Conservation (phyloP, 2,113 vertebrate genomes). For the Microtus montanus region DNA sequence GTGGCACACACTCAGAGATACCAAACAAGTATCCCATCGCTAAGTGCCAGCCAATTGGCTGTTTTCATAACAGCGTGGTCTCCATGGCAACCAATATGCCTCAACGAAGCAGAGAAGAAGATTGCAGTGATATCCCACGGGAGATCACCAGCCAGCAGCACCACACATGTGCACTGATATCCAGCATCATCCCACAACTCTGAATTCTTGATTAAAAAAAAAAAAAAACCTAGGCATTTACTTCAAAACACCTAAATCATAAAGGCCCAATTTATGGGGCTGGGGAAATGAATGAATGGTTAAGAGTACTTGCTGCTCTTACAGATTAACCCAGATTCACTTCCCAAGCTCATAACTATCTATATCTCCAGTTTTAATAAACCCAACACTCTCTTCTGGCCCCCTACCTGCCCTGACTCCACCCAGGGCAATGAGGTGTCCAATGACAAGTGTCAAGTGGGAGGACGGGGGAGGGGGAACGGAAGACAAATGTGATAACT, state of each 20-base stretch:
- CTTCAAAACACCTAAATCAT: background rate
- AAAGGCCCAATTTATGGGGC: background rate
- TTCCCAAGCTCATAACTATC: background rate
- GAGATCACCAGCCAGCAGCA: background rate
- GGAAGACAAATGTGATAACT: too few species aligned
- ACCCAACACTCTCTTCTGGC: background rate
- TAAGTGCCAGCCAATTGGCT: background rate
- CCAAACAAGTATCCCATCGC: background rate
- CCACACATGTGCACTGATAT: rapidly evolving
- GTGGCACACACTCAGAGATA: background rate
- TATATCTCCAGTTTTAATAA: background rate
- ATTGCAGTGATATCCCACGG: rapidly evolving
- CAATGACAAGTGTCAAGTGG: background rate
- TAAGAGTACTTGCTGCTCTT: background rate
- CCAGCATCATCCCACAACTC: background rate
- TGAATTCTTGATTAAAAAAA: background rate
- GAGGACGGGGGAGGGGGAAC: background rate
- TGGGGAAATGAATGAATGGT: background rate
- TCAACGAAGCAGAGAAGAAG: background rate
- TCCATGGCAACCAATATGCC: constrained; percentile 28
- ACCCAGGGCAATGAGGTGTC: background rate
- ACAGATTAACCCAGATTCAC: background rate
- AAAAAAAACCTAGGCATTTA: background rate
- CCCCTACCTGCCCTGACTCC: background rate
- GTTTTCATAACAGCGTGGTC: background rate